phyloP scores from a whole-genome alignment of 2,797 vertebrate species.

The Rhodeus uyekii region DNA sequence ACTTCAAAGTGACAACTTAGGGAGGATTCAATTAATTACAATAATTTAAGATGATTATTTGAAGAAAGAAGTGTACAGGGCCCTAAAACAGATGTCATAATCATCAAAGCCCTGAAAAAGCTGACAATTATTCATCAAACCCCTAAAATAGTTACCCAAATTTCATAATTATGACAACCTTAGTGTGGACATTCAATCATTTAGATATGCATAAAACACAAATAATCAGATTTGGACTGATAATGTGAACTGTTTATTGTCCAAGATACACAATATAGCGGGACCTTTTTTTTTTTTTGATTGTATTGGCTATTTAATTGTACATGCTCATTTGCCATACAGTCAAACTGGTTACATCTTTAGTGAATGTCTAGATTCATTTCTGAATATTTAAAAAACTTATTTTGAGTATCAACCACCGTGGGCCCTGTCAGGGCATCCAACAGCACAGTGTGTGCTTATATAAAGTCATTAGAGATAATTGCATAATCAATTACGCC shows the following conservation, averaged over 20 bases:
- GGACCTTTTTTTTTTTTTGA: neutral
- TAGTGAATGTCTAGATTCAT: neutral
- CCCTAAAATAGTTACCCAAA: neutral
- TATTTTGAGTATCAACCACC: neutral
- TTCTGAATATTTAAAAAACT: neutral
- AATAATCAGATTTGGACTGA: neutral
- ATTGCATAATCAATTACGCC: neutral
- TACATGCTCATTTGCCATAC: no score
- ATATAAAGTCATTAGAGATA: slow-evolving; percentile 23
- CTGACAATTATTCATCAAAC: neutral
- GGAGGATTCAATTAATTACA: neutral
- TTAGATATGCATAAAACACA: neutral
- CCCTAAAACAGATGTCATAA: no score
- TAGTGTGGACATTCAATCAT: neutral
- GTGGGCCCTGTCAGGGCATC: slow-evolving; percentile 15
- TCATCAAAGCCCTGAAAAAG: neutral
- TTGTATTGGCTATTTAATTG: no score
- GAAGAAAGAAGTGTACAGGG: neutral
- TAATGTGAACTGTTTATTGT: neutral
- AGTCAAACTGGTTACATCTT: neutral
- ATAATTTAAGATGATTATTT: neutral
- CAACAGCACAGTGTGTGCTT: slow-evolving; percentile 4
- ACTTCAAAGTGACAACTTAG: neutral
- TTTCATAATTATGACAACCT: neutral
- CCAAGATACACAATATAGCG: neutral